These are phyloP conservation scores for Trypoxylon attenuatum DNA, from an alignment of 2,888 invertebrate species.

Conservation along the genomic window DNA sequence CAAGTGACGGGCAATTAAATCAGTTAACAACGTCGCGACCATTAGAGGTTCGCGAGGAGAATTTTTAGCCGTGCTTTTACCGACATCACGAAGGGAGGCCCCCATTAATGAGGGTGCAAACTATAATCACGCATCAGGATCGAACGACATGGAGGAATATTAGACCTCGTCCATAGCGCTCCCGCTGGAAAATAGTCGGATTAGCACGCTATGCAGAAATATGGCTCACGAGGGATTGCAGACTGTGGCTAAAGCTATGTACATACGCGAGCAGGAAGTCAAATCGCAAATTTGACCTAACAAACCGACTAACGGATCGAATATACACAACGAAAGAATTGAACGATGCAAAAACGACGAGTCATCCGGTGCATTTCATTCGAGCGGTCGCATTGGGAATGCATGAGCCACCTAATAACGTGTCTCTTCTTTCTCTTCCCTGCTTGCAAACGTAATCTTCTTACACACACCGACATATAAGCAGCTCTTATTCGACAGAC, in stretches of 20 bases:
- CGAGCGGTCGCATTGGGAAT: no score
- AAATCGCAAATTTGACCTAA: slow-evolving; percentile 13
- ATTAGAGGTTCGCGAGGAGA: background rate
- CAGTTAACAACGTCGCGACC: background rate
- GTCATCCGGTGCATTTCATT: no score
- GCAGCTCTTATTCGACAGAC: no score
- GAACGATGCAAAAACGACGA: no score
- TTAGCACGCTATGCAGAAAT: slow-evolving; percentile 51
- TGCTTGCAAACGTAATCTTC: no score
- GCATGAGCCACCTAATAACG: no score
- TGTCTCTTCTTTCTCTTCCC: no score
- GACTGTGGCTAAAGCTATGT: slow-evolving; percentile 11
- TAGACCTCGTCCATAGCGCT: slow-evolving; percentile 14
- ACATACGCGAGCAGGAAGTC: background rate
- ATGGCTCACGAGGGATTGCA: slow-evolving; percentile 31
- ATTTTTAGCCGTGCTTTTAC: slow-evolving; percentile 14
- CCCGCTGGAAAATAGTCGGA: slow-evolving; percentile 52
- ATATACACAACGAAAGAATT: no score
- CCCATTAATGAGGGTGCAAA: slow-evolving; percentile 17
- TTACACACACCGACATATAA: no score
- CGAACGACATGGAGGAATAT: slow-evolving; percentile 24
- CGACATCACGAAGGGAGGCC: slow-evolving; percentile 9
- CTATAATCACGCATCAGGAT: slow-evolving; percentile 27
- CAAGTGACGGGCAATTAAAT: background rate
- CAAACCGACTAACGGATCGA: no score